A percentile compares a stretch with the other conserved stretches of the same genome.
phyloP scores from a whole-genome alignment of 2,113 vertebrate genomes.

The Lepisosteus oculatus region DNA sequence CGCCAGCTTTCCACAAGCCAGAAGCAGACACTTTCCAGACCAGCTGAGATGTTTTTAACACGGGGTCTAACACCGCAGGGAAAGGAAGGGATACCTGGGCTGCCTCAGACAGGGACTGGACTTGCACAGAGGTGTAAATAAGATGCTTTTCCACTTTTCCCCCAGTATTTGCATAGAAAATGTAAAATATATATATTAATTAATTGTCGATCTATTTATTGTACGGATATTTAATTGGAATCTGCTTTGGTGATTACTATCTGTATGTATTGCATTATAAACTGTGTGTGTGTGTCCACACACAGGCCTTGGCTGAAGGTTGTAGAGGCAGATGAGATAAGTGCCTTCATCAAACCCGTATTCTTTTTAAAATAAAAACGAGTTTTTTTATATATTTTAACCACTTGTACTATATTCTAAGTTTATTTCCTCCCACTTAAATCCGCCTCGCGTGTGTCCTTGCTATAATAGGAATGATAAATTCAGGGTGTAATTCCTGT shows the following conservation, averaged over 20 bases:
- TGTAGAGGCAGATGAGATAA: slow-evolving; percentile 49
- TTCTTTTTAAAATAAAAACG: slow-evolving; percentile 51
- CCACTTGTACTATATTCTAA: no score
- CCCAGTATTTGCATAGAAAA: slow-evolving; percentile 38
- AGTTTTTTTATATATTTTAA: slow-evolving; percentile 44
- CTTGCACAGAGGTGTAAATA: slow-evolving; percentile 34
- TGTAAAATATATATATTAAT: slow-evolving; percentile 30
- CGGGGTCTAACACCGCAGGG: not conserved
- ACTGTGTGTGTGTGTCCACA: slow-evolving; percentile 31
- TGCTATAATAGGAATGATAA: no score
- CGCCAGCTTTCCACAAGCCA: not conserved
- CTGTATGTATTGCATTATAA: slow-evolving; percentile 28
- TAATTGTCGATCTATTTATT: slow-evolving; percentile 68
- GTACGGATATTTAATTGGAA: slow-evolving; percentile 75
- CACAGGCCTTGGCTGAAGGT: slow-evolving; percentile 25
- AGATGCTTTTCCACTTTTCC: slow-evolving; percentile 28
- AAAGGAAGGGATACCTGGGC: not conserved
- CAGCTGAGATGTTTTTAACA: not conserved
- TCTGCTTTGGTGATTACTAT: slow-evolving; percentile 42
- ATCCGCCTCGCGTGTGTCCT: no score
- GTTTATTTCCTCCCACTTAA: no score
- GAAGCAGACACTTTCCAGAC: not conserved
- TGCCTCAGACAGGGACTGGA: slow-evolving; percentile 7
- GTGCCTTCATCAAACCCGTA: slow-evolving; percentile 58
- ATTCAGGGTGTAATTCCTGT: no score